A percentile compares a stretch with the other conserved stretches of the same genome.
Evolutionary conservation across 2,888 invertebrate species (phyloP).

Genomic region (Stenolophus ochropezus): DNA sequence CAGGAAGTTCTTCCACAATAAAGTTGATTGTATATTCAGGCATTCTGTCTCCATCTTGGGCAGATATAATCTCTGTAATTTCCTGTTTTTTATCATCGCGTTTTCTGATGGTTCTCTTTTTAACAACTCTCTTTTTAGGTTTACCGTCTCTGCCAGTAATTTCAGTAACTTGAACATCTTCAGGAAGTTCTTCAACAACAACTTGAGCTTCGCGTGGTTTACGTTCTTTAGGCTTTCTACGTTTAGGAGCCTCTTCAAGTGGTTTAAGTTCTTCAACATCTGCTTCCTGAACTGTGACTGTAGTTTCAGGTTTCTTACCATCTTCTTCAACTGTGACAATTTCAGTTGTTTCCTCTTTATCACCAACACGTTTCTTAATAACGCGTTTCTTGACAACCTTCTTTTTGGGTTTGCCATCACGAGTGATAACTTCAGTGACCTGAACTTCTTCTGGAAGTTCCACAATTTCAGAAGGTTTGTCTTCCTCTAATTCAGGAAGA

Average conservation of each 20-base stretch:
- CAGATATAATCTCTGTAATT: slow-evolving; percentile 72
- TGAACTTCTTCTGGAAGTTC: slow-evolving; percentile 66
- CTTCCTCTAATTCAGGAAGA: slow-evolving; percentile 64
- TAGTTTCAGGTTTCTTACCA: slow-evolving; percentile 68
- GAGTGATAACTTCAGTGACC: slow-evolving; percentile 66
- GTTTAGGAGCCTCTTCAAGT: slow-evolving; percentile 60
- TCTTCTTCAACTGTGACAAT: slow-evolving; percentile 71
- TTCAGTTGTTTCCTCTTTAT: slow-evolving; percentile 69
- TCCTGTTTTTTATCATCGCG: slow-evolving; percentile 68
- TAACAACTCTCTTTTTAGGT: slow-evolving; percentile 64
- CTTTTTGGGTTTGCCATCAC: slow-evolving; percentile 66
- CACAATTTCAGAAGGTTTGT: slow-evolving; percentile 51
- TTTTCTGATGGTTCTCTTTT: slow-evolving; percentile 68
- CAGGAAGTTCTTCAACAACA: slow-evolving; percentile 61
- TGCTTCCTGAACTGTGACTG: slow-evolving; percentile 68
- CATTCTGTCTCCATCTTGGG: slow-evolving; percentile 72
- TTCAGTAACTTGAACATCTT: slow-evolving; percentile 67
- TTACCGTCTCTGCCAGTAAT: slow-evolving; percentile 60
- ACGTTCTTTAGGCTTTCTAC: slow-evolving; percentile 61
- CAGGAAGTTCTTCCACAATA: slow-evolving; percentile 68
- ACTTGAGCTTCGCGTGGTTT: slow-evolving; percentile 10
- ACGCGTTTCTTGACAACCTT: slow-evolving; percentile 64
- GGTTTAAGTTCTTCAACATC: slow-evolving; percentile 68
- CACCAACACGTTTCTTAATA: slow-evolving; percentile 67
- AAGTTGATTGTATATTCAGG: slow-evolving; percentile 68